A percentile compares a stretch with the other conserved stretches of the same genome.
phyloP scores from a whole-genome alignment of 2,797 vertebrate genomes.

The Malurus leucopterus region DNA sequence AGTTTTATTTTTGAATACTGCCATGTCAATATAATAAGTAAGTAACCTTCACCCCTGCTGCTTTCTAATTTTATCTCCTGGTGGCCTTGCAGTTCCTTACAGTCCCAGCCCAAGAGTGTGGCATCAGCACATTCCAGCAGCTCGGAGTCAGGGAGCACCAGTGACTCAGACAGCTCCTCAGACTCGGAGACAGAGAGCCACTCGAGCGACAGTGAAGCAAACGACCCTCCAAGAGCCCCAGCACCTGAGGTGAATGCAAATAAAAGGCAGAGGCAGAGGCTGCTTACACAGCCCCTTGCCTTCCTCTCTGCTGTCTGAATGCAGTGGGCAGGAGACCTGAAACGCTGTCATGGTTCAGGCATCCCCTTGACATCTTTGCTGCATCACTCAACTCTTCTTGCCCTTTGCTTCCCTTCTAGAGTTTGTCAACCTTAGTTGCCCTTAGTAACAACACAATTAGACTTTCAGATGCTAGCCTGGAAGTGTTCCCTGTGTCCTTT shows the following conservation, averaged over 20 bases:
- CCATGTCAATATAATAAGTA: background rate
- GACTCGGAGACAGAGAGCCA: constrained; percentile 82
- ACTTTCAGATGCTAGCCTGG: background rate
- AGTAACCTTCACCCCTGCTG: background rate
- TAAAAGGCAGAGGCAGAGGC: background rate
- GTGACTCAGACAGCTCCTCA: constrained; percentile 87
- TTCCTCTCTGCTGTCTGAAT: background rate
- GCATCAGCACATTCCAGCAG: constrained; percentile 82
- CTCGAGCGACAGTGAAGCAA: constrained; percentile 76
- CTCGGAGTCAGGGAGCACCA: constrained; percentile 79
- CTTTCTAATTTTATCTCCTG: constrained; percentile 43
- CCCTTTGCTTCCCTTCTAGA: background rate
- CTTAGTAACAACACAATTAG: background rate
- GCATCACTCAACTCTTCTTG: background rate
- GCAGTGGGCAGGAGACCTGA: background rate
- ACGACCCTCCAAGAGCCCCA: constrained; percentile 30
- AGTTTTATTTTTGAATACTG: background rate
- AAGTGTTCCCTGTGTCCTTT: background rate
- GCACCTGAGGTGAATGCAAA: constrained; percentile 59
- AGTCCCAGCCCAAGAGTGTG: constrained; percentile 68
- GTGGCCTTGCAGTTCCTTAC: constrained; percentile 69
- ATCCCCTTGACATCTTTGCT: background rate
- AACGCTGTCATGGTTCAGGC: background rate
- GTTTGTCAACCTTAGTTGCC: background rate
- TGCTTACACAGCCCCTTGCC: background rate